Evolutionary conservation across 2,888 invertebrate genomes (phyloP), one percentile per base, ranked within the genome.

Genomic region (Thelaira solivaga): DNA sequence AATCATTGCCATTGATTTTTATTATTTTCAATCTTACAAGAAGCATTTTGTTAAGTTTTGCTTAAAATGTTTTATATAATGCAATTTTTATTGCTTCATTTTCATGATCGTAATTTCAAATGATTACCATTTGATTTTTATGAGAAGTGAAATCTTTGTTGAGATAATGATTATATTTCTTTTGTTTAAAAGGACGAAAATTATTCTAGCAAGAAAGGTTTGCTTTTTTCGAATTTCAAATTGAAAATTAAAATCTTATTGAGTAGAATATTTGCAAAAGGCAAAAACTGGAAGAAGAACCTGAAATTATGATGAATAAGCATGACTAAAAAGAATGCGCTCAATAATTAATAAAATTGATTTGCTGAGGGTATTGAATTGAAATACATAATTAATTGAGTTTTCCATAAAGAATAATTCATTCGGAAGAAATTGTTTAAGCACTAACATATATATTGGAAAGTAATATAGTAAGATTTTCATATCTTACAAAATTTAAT

Each of bases 81-180:
- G 69, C 62, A 49, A 62, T 47, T 65, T 71, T 71, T 22, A 31
- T 55, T 62, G 39, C 47, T 36, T 68, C 41, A 53, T 71, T 71
- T 39, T 45, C 53, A 55, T 74, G 34, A 31, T 39, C 47, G 75
- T 61, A 65, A 69, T 69, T 64, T 72, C 55, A 67, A 68, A 79
- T 75, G 65, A 61, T 61, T 69, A 51, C n/a, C 74, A 79, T 71
- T 75, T 53, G 59, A 61, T 65, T 79, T 79, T 67, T 75, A 78
- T 59, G 67, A 57, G 39, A 26, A 34, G 11, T 16, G 43, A 24
- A 13, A 34, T 16, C 16, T 45, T 62, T 10, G 43, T 64, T 34
- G 39, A 51, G 36, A 8, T 20, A 41, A 45, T 72, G 16, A 20
- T 31, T 10, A 2, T 55, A 29, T 5, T 29, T 13, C 5, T 24